Conservation (phyloP, 2,113 vertebrate species). For the Ceyx cyanopectus region DNA sequence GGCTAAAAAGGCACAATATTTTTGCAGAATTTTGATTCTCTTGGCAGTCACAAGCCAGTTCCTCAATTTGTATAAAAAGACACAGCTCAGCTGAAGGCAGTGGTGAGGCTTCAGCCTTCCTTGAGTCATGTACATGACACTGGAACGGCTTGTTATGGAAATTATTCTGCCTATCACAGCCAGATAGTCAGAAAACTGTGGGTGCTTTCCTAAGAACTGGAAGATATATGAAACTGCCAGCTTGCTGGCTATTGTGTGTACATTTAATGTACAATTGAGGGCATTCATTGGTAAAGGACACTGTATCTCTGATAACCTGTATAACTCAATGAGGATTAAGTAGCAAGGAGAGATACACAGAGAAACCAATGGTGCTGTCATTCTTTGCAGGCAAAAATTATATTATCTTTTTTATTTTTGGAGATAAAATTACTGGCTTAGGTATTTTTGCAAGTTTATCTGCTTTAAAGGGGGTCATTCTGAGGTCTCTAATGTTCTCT, state of each 20-base stretch:
- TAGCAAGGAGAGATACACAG: neutral
- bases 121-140: neutral
- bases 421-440: slow-evolving; percentile 24
- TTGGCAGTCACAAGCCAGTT: neutral
- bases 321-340: neutral
- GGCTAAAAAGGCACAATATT: neutral
- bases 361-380: neutral
- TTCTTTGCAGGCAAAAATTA: neutral
- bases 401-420: neutral
- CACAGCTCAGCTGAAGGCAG: neutral
- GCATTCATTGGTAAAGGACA: neutral
- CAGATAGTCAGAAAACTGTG: neutral
- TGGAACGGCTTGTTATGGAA: slow-evolving; percentile 16
- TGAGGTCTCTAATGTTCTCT: slow-evolving; percentile 34
- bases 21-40: neutral
- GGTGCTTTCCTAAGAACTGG: neutral
- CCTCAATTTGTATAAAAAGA: neutral
- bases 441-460: slow-evolving; percentile 43
- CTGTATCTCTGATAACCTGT: neutral
- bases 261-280: neutral
- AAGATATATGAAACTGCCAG: neutral
- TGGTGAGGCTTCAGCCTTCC: neutral
- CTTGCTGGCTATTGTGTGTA: neutral
- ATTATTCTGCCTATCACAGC: neutral
- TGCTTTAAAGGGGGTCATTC: slow-evolving; percentile 21